Percentiles rank a stretch among this genome's conserved stretches.
These are phyloP conservation scores for Muscidifurax raptorellus DNA, from an alignment of 1,140 invertebrate genomes.

Conservation along the genomic window DNA sequence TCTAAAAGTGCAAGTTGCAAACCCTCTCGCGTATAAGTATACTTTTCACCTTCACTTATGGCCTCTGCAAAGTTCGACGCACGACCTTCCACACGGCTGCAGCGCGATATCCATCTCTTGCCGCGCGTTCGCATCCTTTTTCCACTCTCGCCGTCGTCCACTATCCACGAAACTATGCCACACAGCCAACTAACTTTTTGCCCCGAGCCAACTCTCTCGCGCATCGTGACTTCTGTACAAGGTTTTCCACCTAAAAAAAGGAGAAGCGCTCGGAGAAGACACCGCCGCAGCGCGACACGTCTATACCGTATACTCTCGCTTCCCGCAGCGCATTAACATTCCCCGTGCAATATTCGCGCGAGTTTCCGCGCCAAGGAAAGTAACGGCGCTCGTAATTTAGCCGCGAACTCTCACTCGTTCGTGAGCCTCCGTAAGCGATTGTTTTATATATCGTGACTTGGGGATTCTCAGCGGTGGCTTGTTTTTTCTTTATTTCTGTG, in stretches of 20 bases:
- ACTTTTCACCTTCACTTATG: not conserved
- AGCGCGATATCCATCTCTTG: not conserved
- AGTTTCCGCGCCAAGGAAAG: constrained; percentile 1
- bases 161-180: not conserved
- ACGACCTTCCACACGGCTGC: not conserved
- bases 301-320: not conserved
- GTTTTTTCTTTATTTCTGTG: not conserved
- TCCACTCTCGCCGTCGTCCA: not conserved
- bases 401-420: constrained; percentile 19
- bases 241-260: not conserved
- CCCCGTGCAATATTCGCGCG: not conserved
- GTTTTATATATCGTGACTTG: constrained; percentile 48
- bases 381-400: constrained; percentile 8
- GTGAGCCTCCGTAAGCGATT: not conserved
- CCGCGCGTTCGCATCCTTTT: not conserved
- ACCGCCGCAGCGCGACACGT: not conserved
- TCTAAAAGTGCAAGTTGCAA: not conserved
- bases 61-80: not conserved
- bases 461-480: not conserved
- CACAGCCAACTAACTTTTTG: not conserved
- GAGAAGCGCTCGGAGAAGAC: not conserved
- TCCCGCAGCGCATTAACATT: constrained; percentile 4
- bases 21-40: too few species aligned
- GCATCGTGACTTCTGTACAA: not conserved
- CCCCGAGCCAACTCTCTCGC: not conserved